Evolutionary conservation across 1,140 invertebrate genomes (phyloP).

Genomic region (Rhyzopertha dominica): DNA sequence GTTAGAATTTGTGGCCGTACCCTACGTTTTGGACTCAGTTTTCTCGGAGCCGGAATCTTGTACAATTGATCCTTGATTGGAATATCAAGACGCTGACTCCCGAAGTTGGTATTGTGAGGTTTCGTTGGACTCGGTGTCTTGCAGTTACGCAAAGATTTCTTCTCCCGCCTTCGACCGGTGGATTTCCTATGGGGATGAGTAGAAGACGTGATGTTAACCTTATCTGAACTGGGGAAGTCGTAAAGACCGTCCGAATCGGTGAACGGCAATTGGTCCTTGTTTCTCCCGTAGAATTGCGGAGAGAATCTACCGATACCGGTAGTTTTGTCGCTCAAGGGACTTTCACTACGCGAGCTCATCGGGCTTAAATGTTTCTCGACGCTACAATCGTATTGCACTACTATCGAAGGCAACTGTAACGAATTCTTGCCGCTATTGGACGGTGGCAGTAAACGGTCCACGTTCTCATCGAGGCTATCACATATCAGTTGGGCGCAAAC

Average conservation of each 20-base stretch:
- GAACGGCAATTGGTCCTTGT: constrained; percentile 56
- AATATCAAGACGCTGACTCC: constrained; percentile 47
- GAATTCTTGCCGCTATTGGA: constrained; percentile 30
- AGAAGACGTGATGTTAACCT: constrained; percentile 37
- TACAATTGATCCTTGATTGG: constrained; percentile 31
- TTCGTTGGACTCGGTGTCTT: constrained; percentile 51
- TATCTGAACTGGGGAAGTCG: constrained; percentile 70
- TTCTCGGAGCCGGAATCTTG: constrained; percentile 42
- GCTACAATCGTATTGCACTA: constrained; percentile 52
- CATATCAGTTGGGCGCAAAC: constrained; percentile 38
- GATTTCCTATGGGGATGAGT: constrained; percentile 46
- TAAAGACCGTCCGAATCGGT: constrained; percentile 73
- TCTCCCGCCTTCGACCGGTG: constrained; percentile 49
- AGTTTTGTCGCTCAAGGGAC: constrained; percentile 66
- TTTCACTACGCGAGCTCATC: constrained; percentile 70
- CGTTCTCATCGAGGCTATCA: constrained; percentile 26
- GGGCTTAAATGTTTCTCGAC: constrained; percentile 59
- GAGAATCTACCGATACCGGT: constrained; percentile 58
- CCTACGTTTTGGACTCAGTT: constrained; percentile 49
- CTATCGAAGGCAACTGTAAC: constrained; percentile 57
- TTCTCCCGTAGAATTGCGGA: constrained; percentile 62
- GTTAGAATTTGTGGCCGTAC: constrained; percentile 45
- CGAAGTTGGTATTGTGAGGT: constrained; percentile 48
- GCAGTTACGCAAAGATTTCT: constrained; percentile 30
- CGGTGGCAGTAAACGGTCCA: constrained; percentile 44